These are phyloP conservation scores for Xestia rhomboidea DNA, from an alignment of 2,888 invertebrate species.

Conservation along the genomic window DNA sequence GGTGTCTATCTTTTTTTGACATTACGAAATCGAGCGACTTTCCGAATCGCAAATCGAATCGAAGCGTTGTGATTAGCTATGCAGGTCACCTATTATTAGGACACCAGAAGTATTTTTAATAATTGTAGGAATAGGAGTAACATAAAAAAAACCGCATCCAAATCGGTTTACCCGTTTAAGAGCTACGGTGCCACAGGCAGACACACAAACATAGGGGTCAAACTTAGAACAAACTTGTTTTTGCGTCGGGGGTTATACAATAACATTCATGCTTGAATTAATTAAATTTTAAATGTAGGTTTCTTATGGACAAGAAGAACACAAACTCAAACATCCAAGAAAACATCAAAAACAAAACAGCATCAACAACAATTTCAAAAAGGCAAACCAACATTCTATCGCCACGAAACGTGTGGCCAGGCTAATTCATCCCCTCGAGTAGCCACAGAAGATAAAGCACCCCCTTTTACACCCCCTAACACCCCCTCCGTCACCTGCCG, in stretches of 20 bases:
- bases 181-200: too few relatives aligned
- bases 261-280: too few relatives aligned
- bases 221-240: too few relatives aligned
- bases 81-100: background rate
- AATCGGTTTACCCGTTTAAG: too few relatives aligned
- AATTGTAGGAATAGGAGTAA: background rate
- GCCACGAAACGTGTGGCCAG: slow-evolving; percentile 74
- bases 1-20: too few relatives aligned
- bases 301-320: background rate
- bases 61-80: too few relatives aligned
- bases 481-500: slow-evolving; percentile 83
- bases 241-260: too few relatives aligned
- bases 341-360: slow-evolving; percentile 1
- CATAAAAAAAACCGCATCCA: too few relatives aligned
- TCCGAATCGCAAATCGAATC: too few relatives aligned
- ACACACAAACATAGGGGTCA: too few relatives aligned
- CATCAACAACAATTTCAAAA: slow-evolving; percentile 61
- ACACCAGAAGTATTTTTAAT: too few relatives aligned
- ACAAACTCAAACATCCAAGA: background rate
- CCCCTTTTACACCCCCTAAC: slow-evolving; percentile 52
- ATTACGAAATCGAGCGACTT: too few relatives aligned
- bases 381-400: slow-evolving; percentile 75
- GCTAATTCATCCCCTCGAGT: slow-evolving; percentile 80
- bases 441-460: slow-evolving; percentile 78
- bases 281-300: background rate